Evolutionary conservation across 2,113 vertebrate genomes (phyloP), one percentile per base, ranked within the genome.

Genomic region (Toxotes chatareus): DNA sequence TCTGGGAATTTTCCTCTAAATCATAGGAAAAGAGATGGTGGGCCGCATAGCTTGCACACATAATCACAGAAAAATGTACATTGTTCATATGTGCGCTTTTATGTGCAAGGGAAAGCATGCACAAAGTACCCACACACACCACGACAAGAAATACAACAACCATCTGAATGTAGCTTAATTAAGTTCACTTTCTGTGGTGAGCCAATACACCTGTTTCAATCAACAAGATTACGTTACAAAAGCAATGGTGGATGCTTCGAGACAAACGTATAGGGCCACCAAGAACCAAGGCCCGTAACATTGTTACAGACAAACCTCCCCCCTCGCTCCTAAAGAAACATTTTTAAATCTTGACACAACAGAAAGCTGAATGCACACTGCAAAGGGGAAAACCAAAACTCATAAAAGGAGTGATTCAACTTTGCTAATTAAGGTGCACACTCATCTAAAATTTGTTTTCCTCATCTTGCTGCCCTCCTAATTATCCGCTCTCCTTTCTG

Each of bases 1-100:
- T 86, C 86, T 84, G 63, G 86, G 81, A 91, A 90, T 84, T 89
- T 91, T 91, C 67, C 89, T 85, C 84, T 69, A 82, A 88, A 90
- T 88, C 56, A 66, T n/a, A 86, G 57, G 76, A 73, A 84, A 63
- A 3, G 23, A 57, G 4, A 69, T 71, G 49, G n/a, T 61, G 27
- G 14, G 60, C 49, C 75, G 57, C 69, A 46, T 27, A 11, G 31
- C 46, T 62, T 14, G 49, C 14, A 68, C 60, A 84, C 55, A 55
- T 53, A 57, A 84, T 88, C 72, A 76, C 32, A 78, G 64, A 81
- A 81, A 64, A 61, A 65, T 80, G 12, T 44, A 42, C 71, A 38
- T 7, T 7, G 60, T 27, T 4, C 47, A 76, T 68, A 11, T 56
- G 68, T 57, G 46, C 12, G 23, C 51, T 62, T 75, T 64, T 4